Evolutionary conservation across 2,888 invertebrate genomes (phyloP), one percentile per base, ranked within the genome.

Genomic region (Erebia aethiops): DNA sequence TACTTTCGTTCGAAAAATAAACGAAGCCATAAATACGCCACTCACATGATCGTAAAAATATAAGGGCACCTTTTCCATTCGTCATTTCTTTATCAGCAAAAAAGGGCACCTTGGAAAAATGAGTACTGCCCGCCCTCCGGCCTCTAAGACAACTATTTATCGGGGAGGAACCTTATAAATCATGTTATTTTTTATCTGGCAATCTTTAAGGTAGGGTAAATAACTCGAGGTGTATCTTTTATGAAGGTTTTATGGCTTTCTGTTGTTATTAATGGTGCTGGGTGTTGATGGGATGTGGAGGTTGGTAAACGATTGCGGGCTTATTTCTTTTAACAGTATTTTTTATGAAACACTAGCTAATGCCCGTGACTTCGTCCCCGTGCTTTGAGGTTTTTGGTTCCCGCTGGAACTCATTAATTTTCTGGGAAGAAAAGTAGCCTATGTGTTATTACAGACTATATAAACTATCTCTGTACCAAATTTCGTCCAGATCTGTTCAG

Each of bases 81-180:
- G 87, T 89, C 89, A 89, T 89, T 80, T 84, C 86, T 86, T 91
- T 91, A 91, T 90, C 90, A 89, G 88, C 87, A 86, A 87, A 89
- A 88, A 89, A 84, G 80, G 76, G 76, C 77, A 78, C 90, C 90
- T 86, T 76, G 80, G 83, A 89, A 86, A 90, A 89, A 91, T 90
- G 90, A 89, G 87, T 79, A 77, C 77, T 80, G 79, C 81, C 80
- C 84, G 85, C 87, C 90, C 89, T 85, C 75, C 77, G 83, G 84
- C 87, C 90, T 85, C 83, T 87, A 87, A 90, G 88, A 90, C 90
- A 90, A 91, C 91, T 91, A 91, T 90, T 92, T 91, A 91, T 90
- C 87, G 87, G 81, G 77, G 79, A 84, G 85, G 83, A 79, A 79
- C 77, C 77, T 81, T 83, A 89, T 90, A 90, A 90, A 90, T 90